phyloP scores from a whole-genome alignment of 2,797 vertebrate species.

The Anniella stebbinsi region DNA sequence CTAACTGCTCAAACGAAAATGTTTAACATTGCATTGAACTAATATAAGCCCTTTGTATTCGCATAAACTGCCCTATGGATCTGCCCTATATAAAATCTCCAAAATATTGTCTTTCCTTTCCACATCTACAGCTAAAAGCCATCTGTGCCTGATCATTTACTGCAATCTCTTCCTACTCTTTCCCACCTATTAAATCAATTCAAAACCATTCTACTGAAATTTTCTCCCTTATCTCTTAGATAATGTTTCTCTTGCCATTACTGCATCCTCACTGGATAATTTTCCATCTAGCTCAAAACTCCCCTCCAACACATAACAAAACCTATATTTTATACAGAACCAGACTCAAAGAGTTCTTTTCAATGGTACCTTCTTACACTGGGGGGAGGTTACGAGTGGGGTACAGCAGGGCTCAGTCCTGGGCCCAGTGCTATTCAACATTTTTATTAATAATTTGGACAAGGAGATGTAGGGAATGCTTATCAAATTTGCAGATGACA shows the following conservation, averaged over 20 bases:
- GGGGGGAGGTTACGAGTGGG: too few relatives aligned
- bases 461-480: too few relatives aligned
- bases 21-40: not conserved
- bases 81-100: not conserved
- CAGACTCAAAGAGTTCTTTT: too few relatives aligned
- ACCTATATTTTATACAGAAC: not conserved
- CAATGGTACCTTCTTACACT: too few relatives aligned
- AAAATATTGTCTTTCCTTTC: not conserved
- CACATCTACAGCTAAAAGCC: not conserved
- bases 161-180: not conserved
- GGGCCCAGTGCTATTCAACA: too few relatives aligned
- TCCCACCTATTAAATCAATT: not conserved
- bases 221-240: not conserved
- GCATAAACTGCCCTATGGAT: not conserved
- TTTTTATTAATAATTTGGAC: too few relatives aligned
- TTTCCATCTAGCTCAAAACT: not conserved
- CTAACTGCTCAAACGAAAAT: too few relatives aligned
- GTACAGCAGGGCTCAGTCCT: too few relatives aligned
- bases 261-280: not conserved
- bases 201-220: not conserved
- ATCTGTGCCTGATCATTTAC: not conserved
- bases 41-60: not conserved
- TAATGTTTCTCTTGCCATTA: not conserved
- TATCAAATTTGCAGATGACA: too few relatives aligned
- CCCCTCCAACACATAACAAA: not conserved